Evolutionary conservation across 2,797 vertebrate species (phyloP), one percentile per base, ranked within the genome.

Genomic region (Heterohyrax brucei): DNA sequence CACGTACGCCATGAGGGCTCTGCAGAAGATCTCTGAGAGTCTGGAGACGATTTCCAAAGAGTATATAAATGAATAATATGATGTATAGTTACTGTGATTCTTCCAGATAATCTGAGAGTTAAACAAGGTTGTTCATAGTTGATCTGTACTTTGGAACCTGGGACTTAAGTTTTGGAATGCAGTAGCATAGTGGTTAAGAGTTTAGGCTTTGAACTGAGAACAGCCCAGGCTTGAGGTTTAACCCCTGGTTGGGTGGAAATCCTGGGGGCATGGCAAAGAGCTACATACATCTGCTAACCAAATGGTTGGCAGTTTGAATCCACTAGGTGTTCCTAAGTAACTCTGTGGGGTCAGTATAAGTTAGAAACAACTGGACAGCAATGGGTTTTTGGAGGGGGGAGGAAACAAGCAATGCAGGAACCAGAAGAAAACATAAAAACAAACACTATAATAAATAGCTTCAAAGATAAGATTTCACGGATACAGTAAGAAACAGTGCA

Each of bases 141-240:
- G 50, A 77, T 77, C 61, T 84, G 70, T 93, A 61, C 78, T 87
- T 95, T 90, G 91, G 18, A 93, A 89, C 3, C 7, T n/a, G 26
- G 62, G 59, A 19, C 77, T 90, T 93, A 81, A 50, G 44, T 76
- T 81, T 89, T 81, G 56, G 53, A 81, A 53, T n/a, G 53, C 14
- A 76, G 68, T 61, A 82, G 2, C 44, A n/a, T 83, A 83, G 82
- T 89, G 62, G 7, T 77, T 85, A 96, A 89, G 68, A 92, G 70
- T 56, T 66, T 92, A 82, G 87, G 75, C 30, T 82, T 86, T 78
- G 44, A 81, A 81, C 68, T 81, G 56, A 83, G 68, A 70, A 91
- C 84, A 89, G 66, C 70, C 48, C 5, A 79, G 92, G 33, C 70
- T 78, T 70, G 81, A 61, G 26, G 33, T 61, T 92, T 80, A 85